Percentiles rank a stretch among this genome's conserved stretches.
These are phyloP conservation scores for Remorina albescens DNA, from an alignment of 2,797 vertebrate genomes.

Conservation along the genomic window DNA sequence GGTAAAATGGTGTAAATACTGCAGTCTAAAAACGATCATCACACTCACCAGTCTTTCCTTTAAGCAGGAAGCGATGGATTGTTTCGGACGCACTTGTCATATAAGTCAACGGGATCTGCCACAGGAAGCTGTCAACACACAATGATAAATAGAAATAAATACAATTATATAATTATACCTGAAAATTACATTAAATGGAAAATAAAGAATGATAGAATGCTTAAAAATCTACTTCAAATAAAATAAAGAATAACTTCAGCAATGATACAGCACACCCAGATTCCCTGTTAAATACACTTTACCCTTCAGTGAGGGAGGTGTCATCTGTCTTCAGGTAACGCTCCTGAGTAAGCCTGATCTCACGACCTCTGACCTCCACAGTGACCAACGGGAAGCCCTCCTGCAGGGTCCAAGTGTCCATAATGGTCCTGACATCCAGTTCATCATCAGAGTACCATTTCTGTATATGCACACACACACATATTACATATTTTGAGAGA, in stretches of 20 bases:
- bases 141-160: neutral
- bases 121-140: conserved; percentile 83
- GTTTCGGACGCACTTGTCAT: conserved; percentile 87
- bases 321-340: conserved; percentile 84
- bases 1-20: neutral
- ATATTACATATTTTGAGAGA: conserved; percentile 9
- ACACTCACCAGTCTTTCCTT: conserved; percentile 86
- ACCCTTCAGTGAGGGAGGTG: conserved; percentile 81
- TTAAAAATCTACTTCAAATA: too few relatives aligned
- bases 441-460: conserved; percentile 86
- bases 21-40: neutral
- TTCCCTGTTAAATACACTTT: conserved; percentile 49
- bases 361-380: conserved; percentile 86
- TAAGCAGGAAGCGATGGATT: conserved; percentile 88
- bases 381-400: conserved; percentile 93
- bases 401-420: conserved; percentile 95
- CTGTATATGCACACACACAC: conserved; percentile 65
- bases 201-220: too few relatives aligned
- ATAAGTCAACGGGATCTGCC: conserved; percentile 93
- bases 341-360: conserved; percentile 89
- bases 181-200: neutral
- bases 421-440: conserved; percentile 88
- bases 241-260: too few relatives aligned
- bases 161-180: neutral
- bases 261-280: neutral